These are phyloP conservation scores for Cyrtorhinus lividipennis DNA, from an alignment of 1,140 invertebrate species.

Conservation along the genomic window DNA sequence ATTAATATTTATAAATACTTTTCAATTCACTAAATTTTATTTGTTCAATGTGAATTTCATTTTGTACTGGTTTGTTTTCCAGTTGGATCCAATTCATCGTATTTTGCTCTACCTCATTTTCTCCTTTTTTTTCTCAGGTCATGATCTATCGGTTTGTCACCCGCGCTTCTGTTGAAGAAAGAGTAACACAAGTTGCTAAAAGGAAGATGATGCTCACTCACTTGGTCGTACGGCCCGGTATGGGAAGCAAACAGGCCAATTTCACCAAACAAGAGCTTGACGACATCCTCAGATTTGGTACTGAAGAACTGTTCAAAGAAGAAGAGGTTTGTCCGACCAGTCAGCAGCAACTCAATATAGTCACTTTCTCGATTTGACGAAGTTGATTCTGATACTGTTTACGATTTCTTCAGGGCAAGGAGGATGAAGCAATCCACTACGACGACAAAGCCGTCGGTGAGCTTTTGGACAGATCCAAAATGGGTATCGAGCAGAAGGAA, in stretches of 20 bases:
- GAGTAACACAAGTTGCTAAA: slow-evolving; percentile 96
- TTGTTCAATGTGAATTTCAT: too few relatives aligned
- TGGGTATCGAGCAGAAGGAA: slow-evolving; percentile 94
- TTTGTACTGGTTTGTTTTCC: too few relatives aligned
- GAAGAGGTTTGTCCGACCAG: too few relatives aligned
- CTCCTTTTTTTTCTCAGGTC: slow-evolving; percentile 38
- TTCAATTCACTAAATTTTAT: too few relatives aligned
- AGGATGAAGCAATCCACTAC: slow-evolving; percentile 90
- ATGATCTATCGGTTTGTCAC: slow-evolving; percentile 99
- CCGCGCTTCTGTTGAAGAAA: slow-evolving; percentile 94
- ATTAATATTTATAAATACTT: too few relatives aligned
- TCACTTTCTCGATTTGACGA: too few relatives aligned
- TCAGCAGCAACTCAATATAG: background rate
- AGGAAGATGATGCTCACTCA: slow-evolving; percentile 99
- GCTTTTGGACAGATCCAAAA: slow-evolving; percentile 82
- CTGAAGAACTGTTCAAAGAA: slow-evolving; percentile 97
- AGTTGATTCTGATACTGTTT: too few relatives aligned
- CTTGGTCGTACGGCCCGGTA: slow-evolving; percentile 88
- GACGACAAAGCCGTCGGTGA: slow-evolving; percentile 91
- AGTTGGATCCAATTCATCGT: too few relatives aligned
- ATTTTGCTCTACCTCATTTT: too few relatives aligned
- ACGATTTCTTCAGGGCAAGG: slow-evolving; percentile 55
- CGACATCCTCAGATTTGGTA: slow-evolving; percentile 97
- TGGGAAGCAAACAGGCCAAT: slow-evolving; percentile 86
- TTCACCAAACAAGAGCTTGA: slow-evolving; percentile 99